Conservation (phyloP, 2,113 vertebrate genomes). For the Nyctibius bracteatus region DNA sequence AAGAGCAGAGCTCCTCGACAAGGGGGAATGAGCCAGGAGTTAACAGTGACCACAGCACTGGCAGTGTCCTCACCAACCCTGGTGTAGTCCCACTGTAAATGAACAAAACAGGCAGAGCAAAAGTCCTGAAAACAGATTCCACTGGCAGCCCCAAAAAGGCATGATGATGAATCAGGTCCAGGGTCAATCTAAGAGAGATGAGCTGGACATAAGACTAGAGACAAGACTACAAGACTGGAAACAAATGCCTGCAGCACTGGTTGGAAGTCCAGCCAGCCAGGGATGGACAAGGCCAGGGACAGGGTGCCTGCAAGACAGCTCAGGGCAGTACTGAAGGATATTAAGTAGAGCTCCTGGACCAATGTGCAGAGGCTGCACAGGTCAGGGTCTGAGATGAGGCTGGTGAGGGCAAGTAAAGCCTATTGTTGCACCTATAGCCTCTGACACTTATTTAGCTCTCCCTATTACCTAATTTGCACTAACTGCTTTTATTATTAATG, state of each 20-base stretch:
- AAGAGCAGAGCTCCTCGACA: not conserved
- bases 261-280: not conserved
- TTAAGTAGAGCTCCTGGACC: not conserved
- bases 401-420: not conserved
- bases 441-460: not conserved
- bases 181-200: not conserved
- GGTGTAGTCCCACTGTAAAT: not conserved
- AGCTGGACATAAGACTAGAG: not conserved
- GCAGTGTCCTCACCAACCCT: not conserved
- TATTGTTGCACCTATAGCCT: not conserved
- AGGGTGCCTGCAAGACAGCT: not conserved
- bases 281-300: no score
- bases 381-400: not conserved
- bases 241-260: not conserved
- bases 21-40: not conserved
- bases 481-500: not conserved
- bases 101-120: not conserved
- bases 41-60: not conserved
- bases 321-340: not conserved
- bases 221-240: not conserved
- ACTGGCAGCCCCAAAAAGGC: not conserved
- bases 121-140: not conserved
- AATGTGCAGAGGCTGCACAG: accelerated
- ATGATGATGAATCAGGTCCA: not conserved
- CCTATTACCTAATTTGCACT: not conserved